These are phyloP conservation scores for Petromus typicus DNA, from an alignment of 2,113 vertebrate genomes.

Conservation along the genomic window DNA sequence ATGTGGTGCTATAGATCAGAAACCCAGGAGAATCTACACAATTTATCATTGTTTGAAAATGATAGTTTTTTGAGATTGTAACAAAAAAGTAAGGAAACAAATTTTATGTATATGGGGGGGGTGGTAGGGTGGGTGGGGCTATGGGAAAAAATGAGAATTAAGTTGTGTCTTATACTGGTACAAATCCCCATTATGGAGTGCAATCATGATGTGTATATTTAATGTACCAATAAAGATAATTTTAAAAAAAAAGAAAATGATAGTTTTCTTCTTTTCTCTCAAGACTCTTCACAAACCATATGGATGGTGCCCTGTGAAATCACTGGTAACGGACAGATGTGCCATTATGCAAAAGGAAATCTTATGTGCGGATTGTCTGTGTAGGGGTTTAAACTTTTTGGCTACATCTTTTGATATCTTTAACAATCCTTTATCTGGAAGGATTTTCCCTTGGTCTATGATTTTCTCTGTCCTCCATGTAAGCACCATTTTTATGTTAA, in stretches of 20 bases:
- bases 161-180: no score
- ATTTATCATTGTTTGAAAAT: not conserved
- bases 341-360: slow-evolving; percentile 12
- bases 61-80: no score
- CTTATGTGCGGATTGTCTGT: not conserved
- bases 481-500: slow-evolving; percentile 27
- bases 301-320: not conserved
- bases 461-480: not conserved
- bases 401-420: not conserved
- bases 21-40: not conserved
- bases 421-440: not conserved
- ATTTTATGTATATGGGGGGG: no score
- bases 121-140: no score
- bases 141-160: no score
- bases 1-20: not conserved
- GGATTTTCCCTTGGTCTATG: not conserved
- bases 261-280: not conserved
- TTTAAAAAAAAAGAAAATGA: no score
- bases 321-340: not conserved
- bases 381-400: not conserved
- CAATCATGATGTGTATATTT: no score
- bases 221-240: no score
- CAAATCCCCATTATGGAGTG: no score
- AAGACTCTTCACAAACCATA: not conserved
- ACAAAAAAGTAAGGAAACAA: no score